phyloP scores from a whole-genome alignment of 1,140 invertebrate genomes.

The Macrostomum lignano region DNA sequence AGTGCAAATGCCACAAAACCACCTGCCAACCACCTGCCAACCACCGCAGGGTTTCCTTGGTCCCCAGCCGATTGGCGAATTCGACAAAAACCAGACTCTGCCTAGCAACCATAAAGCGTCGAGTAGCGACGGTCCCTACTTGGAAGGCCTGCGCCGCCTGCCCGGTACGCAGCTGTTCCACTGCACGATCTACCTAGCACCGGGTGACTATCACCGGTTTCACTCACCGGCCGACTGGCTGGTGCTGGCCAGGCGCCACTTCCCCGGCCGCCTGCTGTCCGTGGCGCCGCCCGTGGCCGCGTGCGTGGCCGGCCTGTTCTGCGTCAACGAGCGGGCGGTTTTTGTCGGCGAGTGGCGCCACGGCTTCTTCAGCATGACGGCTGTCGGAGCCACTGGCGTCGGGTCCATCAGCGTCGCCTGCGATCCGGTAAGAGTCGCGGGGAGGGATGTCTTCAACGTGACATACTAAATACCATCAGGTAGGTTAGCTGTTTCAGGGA shows the following conservation, averaged over 20 bases:
- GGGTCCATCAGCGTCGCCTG: slow-evolving; percentile 79
- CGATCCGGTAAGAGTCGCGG: too few relatives aligned
- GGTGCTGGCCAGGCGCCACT: slow-evolving; percentile 53
- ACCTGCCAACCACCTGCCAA: too few relatives aligned
- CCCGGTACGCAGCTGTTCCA: slow-evolving; percentile 68
- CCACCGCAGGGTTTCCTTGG: slow-evolving; percentile 66
- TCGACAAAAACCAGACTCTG: slow-evolving; percentile 15
- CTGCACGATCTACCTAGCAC: slow-evolving; percentile 77
- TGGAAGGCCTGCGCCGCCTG: too few relatives aligned
- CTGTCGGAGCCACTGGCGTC: slow-evolving; percentile 91
- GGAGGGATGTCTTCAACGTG: too few relatives aligned
- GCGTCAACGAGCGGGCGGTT: slow-evolving; percentile 70
- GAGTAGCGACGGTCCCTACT: too few relatives aligned
- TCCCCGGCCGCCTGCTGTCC: slow-evolving; percentile 51
- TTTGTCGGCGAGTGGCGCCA: slow-evolving; percentile 73
- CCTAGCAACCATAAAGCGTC: too few relatives aligned
- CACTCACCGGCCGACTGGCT: slow-evolving; percentile 77
- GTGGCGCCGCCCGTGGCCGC: slow-evolving; percentile 61
- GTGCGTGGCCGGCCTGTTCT: slow-evolving; percentile 65
- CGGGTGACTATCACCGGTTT: slow-evolving; percentile 92
- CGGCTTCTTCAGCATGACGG: slow-evolving; percentile 87
- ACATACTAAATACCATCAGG: too few relatives aligned
- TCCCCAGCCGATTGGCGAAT: slow-evolving; percentile 8
- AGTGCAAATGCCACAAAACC: too few relatives aligned
- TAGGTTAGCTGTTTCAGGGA: too few relatives aligned